These are phyloP conservation scores for Stegostoma tigrinum DNA, from an alignment of 2,113 vertebrate genomes.

Conservation along the genomic window DNA sequence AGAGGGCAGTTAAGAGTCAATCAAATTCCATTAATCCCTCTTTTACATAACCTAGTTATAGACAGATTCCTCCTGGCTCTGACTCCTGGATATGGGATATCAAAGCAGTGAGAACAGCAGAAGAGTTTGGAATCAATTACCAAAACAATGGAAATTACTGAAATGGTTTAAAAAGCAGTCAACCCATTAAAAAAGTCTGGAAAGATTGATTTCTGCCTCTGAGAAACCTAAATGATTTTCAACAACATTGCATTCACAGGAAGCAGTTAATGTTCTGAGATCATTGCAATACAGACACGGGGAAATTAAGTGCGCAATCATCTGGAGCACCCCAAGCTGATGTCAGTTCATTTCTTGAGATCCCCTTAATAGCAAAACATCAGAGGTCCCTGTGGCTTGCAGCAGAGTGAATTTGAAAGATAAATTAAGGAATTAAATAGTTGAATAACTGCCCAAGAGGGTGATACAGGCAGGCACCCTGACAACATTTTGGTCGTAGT, in stretches of 20 bases:
- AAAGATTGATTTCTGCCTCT: neutral
- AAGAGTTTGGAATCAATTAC: neutral
- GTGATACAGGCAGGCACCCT: no score
- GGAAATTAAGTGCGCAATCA: neutral
- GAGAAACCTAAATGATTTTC: neutral
- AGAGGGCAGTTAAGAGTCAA: neutral
- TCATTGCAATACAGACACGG: neutral
- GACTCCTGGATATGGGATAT: neutral
- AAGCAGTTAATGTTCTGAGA: neutral
- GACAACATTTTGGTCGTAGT: no score
- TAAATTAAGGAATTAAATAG: neutral
- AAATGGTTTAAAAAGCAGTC: neutral
- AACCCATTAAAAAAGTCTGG: neutral
- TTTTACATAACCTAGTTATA: neutral
- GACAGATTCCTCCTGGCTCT: neutral
- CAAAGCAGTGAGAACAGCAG: neutral
- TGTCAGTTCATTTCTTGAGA: neutral
- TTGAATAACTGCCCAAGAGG: no score
- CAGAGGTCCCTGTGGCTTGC: neutral
- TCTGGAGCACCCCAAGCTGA: neutral
- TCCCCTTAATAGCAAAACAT: neutral
- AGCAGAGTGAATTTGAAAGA: neutral
- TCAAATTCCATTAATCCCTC: neutral
- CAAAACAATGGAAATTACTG: neutral
- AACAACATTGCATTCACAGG: neutral